Percentiles rank a stretch among this genome's conserved stretches.
phyloP scores from a whole-genome alignment of 2,888 invertebrate genomes.

The Hydraecia micacea region DNA sequence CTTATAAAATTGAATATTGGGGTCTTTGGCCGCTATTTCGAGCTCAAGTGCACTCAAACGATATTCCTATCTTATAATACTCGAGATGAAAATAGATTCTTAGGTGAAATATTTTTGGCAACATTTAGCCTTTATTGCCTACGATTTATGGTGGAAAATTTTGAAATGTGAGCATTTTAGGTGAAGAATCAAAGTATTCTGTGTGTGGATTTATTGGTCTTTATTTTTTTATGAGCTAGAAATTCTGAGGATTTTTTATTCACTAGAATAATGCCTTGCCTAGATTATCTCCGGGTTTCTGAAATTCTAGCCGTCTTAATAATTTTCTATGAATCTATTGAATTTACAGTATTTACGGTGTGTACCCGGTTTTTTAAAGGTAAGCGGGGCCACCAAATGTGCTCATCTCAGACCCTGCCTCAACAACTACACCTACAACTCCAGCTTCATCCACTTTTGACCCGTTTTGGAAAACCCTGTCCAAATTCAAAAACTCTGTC shows the following conservation, averaged over 20 bases:
- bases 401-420: too few species aligned
- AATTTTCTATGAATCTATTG: background rate
- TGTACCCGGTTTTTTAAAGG: too few species aligned
- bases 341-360: too few species aligned
- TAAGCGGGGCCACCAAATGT: too few species aligned
- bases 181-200: background rate
- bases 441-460: too few species aligned
- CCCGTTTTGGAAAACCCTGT: too few species aligned
- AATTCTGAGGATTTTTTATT: background rate
- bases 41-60: constrained; percentile 51
- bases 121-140: constrained; percentile 35
- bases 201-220: background rate
- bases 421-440: too few species aligned
- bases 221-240: background rate
- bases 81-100: constrained; percentile 34
- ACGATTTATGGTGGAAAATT: constrained; percentile 16
- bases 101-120: constrained; percentile 35
- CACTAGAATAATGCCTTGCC: too few species aligned
- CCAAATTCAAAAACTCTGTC: too few species aligned
- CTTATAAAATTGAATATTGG: constrained; percentile 52
- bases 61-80: constrained; percentile 40
- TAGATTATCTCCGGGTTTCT: too few species aligned
- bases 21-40: constrained; percentile 24
- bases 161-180: background rate
- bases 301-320: too few species aligned